Base-by-base conservation (phyloP, 2,888 invertebrate genomes). In the Carabus problematicus region DNA sequence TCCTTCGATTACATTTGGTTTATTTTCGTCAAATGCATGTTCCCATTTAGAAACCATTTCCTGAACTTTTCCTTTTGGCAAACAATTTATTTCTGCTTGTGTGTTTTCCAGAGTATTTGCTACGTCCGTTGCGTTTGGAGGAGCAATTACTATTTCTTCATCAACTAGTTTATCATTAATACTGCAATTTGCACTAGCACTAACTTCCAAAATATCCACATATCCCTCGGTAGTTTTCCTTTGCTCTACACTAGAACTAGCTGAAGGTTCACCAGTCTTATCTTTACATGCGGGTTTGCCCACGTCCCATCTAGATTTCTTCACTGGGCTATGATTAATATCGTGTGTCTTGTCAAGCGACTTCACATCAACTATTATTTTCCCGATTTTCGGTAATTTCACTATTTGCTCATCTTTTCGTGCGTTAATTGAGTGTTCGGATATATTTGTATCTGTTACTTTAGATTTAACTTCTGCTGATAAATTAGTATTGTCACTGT, bases 271-370 rank as follows among this genome's bases (percentile, higher is more conserved):
- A 39, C 41, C 40, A 55, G 39, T n/a, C 19, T 14, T 29, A 18
- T 40, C 41, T 42, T 12, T 40, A 64, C 42, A 39, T 2, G 75
- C 76, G 1, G 81, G 79, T 68, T 77, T 80, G 9, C 82, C 82
- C 0, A 84, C 82, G 70, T 84, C 84, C 84, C 84, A 84, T 64
- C 83, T 78, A 1, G 83, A 83, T 66, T 78, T 76, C 72, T 80
- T 82, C 64, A 80, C 81, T 9, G 73, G 59, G 64, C 69, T 72
- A 52, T 63, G 41, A 49, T 8, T 72, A 70, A 60, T 40, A 59
- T 70, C 49, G 8, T 75, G 56, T 11, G 18, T n/a, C 41, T 42
- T 76, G 73, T 79, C 77, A 75, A 76, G 75, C 73, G 67, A 60
- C 52, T 77, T 77, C 45, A 75, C 74, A 72, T 79, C 78, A 68